A percentile compares a stretch with the other conserved stretches of the same genome.
Evolutionary conservation across 2,113 vertebrate species (phyloP).

Genomic region (Halcyon malimbica): DNA sequence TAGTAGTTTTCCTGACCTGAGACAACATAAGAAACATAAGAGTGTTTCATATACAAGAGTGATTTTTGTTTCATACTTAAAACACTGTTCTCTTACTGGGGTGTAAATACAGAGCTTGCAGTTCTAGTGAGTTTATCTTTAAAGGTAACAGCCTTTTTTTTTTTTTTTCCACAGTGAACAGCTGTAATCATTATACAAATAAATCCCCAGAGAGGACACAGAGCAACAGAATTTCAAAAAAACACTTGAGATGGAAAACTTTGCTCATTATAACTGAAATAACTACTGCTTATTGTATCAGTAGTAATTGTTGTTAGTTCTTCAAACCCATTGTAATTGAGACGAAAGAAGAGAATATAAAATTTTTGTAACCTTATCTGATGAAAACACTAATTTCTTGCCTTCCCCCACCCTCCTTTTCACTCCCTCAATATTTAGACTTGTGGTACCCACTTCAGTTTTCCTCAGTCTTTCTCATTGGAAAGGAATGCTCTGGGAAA

Average conservation of each 20-base stretch:
- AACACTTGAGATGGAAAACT: neutral
- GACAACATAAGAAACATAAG: neutral
- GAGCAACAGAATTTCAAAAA: neutral
- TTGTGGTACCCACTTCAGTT: neutral
- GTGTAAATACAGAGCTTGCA: neutral
- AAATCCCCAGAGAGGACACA: neutral
- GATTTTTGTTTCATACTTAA: neutral
- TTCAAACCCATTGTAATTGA: neutral
- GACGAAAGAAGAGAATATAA: neutral
- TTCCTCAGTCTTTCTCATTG: neutral
- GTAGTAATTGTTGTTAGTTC: neutral
- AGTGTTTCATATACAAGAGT: neutral
- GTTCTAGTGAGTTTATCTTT: neutral
- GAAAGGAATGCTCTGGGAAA: neutral
- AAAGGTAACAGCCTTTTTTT: neutral
- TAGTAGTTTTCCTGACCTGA: neutral
- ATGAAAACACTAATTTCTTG: neutral
- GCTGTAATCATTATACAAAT: neutral
- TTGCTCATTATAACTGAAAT: neutral
- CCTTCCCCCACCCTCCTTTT: neutral
- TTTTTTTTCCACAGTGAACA: neutral
- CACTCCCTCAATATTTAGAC: neutral
- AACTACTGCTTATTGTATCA: neutral
- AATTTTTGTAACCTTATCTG: neutral
- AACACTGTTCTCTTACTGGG: neutral